Evolutionary conservation across 2,888 invertebrate genomes (phyloP), one percentile per base, ranked within the genome.

Genomic region (Ferdinandea cuprea): DNA sequence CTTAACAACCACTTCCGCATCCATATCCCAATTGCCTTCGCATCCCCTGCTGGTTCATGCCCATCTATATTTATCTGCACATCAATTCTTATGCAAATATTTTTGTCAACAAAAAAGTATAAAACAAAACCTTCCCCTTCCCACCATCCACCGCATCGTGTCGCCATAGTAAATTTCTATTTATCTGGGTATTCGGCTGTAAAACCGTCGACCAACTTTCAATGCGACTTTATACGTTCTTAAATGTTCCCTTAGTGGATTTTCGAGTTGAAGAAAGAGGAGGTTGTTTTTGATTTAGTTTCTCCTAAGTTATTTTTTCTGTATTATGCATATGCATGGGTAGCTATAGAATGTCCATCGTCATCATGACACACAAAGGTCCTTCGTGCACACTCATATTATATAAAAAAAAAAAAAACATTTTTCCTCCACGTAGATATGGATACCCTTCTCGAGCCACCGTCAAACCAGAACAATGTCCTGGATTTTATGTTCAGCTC

Each of bases 21-120:
- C 40, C 19, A 30, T 42, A 50, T 32, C 52, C 35, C 19, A n/a
- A 13, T 19, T 30, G 52, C 28, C 15, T 50, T 37, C 13, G 3
- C 28, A 6, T 21, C 21, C 21, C 28, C 17, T 44, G 19, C 11
- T 35, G 0, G 9, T 37, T 11, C 54, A 11, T 17, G 28, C 42
- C 11, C 30, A 19, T 11, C 28, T 30, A 30, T 30, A 80, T 59
- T 59, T 66, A 65, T n/a, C 71, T 65, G 54, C 63, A 69, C 63
- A 69, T 46, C 63, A 81, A 76, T 76, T 81, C 65, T 59, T 69
- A 81, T 81, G 81, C 81, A 81, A 81, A 81, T 81, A 66, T 77
- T 77, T 77, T 59, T 17, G 9, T 19, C 54, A 46, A 69, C 56
- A 46, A 48, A 56, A n/a, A n/a, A n/a, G n/a, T n/a, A n/a, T n/a